phyloP scores from a whole-genome alignment of 1,140 invertebrate genomes.

The Phymorhynchus buccinoides region DNA sequence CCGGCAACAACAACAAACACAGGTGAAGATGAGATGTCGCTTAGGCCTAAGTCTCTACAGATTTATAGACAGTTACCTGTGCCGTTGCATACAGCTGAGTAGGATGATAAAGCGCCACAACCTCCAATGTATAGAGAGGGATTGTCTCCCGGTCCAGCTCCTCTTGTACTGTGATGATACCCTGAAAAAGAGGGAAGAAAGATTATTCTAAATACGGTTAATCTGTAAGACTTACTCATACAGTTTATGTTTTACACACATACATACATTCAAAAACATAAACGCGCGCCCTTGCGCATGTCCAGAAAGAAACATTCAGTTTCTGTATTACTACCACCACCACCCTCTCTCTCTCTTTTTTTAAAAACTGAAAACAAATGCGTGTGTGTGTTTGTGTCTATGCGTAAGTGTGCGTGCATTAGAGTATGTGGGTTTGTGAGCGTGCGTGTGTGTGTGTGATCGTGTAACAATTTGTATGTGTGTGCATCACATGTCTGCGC shows the following conservation, averaged over 20 bases:
- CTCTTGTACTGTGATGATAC: slow-evolving; percentile 78
- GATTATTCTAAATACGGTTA: no score
- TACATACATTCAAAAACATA: no score
- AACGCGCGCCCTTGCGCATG: no score
- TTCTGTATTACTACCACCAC: not conserved
- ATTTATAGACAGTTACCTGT: slow-evolving; percentile 33
- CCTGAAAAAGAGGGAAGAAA: slow-evolving; percentile 41
- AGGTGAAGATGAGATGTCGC: no score
- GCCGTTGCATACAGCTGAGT: slow-evolving; percentile 35
- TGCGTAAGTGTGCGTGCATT: not conserved
- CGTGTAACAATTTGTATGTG: not conserved
- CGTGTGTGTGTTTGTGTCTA: not conserved
- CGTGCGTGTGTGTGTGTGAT: not conserved
- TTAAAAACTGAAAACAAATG: no score
- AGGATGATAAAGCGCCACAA: slow-evolving; percentile 84
- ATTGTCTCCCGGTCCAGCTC: slow-evolving; percentile 89
- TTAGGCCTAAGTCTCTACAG: no score
- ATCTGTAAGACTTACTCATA: no score
- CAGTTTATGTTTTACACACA: no score
- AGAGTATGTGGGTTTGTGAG: not conserved
- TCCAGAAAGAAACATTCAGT: not conserved
- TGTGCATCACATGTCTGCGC: not conserved
- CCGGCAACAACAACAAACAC: no score
- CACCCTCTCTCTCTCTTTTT: not conserved
- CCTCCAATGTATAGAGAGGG: slow-evolving; percentile 88